These are phyloP conservation scores for Aurelia coerulea DNA, from an alignment of 30 jellyfish, hydroid and myxozoan species.

Conservation along the genomic window DNA sequence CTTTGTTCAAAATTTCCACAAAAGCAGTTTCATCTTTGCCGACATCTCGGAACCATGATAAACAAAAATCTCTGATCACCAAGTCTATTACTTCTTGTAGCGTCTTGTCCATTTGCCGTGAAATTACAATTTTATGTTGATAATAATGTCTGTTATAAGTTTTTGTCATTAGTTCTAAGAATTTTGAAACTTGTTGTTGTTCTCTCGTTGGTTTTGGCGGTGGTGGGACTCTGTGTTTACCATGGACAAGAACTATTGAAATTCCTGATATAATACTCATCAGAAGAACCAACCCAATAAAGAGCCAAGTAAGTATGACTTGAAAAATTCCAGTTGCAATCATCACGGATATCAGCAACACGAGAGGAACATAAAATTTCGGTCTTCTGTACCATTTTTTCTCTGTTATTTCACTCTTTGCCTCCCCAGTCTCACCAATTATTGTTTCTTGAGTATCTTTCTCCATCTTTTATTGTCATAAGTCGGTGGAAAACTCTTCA, in stretches of 20 bases:
- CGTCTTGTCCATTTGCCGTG: slow-evolving; percentile 87
- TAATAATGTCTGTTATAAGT: slow-evolving; percentile 86
- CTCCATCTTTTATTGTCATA: too few relatives aligned
- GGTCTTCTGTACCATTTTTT: slow-evolving; percentile 37
- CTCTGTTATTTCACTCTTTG: too few relatives aligned
- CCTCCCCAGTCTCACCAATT: too few relatives aligned
- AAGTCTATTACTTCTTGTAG: slow-evolving; percentile 92
- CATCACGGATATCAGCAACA: slow-evolving; percentile 21
- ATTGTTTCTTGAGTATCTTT: too few relatives aligned
- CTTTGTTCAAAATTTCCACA: slow-evolving; percentile 95
- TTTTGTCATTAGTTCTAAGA: slow-evolving; percentile 76
- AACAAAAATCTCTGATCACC: slow-evolving; percentile 87
- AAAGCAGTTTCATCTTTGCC: slow-evolving; percentile 99
- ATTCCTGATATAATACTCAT: slow-evolving; percentile 90
- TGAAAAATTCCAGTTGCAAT: slow-evolving; percentile 78
- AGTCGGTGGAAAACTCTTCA: too few relatives aligned
- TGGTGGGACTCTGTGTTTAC: slow-evolving; percentile 95
- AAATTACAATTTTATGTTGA: slow-evolving; percentile 72
- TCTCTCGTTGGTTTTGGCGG: slow-evolving; percentile 82
- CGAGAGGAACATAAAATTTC: slow-evolving; percentile 41
- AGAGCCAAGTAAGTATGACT: slow-evolving; percentile 64
- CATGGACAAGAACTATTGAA: slow-evolving; percentile 88
- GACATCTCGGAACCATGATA: slow-evolving; percentile 94
- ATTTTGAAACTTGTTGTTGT: slow-evolving; percentile 69
- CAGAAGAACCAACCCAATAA: slow-evolving; percentile 46